Conservation (phyloP, 2,113 vertebrate genomes). For the Prochilodus magdalenae region DNA sequence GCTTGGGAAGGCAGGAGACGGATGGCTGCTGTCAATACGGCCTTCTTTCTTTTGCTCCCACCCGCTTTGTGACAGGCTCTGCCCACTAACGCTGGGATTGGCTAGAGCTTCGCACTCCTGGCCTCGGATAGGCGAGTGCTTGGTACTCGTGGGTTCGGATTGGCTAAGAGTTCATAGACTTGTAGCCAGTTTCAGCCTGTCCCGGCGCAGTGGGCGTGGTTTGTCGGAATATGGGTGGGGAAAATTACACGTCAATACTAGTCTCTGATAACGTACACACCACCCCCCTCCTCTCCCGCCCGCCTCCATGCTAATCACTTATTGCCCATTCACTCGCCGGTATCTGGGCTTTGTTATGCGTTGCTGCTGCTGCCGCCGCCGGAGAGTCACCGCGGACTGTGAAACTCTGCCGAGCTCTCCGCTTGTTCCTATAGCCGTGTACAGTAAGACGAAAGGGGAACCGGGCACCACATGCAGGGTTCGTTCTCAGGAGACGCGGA, state of each 20-base stretch:
- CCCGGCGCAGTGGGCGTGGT: too few species aligned
- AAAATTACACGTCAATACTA: slow-evolving; percentile 3
- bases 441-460: background rate
- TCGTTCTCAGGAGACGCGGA: background rate
- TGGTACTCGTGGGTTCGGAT: background rate
- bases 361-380: too few species aligned
- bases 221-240: background rate
- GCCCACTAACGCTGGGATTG: too few species aligned
- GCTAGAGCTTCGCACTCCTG: too few species aligned
- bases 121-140: too few species aligned
- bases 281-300: slow-evolving; percentile 54
- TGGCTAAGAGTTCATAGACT: background rate
- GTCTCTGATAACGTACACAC: slow-evolving; percentile 71
- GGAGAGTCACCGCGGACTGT: background rate
- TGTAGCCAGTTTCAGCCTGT: background rate
- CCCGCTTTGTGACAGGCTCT: too few species aligned
- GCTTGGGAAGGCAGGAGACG: slow-evolving; percentile 82
- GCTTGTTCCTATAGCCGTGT: background rate
- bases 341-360: slow-evolving; percentile 81
- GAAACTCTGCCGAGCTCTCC: background rate
- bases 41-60: too few species aligned
- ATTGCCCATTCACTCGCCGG: slow-evolving; percentile 69
- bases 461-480: background rate
- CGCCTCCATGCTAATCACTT: slow-evolving; percentile 80
- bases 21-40: slow-evolving; percentile 70